Percentiles rank a stretch among this genome's conserved stretches.
Conservation (phyloP, 2,113 vertebrate species). For the Eolophus roseicapilla region DNA sequence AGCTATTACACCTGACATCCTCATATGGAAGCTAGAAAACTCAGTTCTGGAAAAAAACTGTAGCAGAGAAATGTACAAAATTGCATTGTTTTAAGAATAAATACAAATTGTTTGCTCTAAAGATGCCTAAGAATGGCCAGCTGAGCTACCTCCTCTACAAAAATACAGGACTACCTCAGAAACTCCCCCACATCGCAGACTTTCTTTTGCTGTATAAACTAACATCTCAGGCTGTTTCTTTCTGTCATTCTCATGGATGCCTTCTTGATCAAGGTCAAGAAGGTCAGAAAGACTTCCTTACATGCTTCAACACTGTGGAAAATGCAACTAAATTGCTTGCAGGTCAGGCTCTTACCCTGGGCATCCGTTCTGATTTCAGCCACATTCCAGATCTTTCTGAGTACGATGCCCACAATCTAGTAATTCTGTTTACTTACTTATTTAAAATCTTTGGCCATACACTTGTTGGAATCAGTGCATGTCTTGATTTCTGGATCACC, state of each 20-base stretch:
- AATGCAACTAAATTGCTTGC: neutral
- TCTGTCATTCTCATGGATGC: neutral
- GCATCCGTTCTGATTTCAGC: neutral
- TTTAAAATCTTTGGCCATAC: neutral
- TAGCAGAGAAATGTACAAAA: neutral
- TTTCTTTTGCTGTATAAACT: neutral
- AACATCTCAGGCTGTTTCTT: neutral
- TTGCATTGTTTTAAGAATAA: neutral
- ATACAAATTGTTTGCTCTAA: neutral
- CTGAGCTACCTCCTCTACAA: neutral
- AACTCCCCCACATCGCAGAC: neutral
- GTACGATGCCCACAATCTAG: neutral
- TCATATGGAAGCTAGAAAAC: constrained; percentile 3
- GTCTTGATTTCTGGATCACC: neutral
- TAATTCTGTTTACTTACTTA: neutral
- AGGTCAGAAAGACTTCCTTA: neutral
- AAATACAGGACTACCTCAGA: neutral
- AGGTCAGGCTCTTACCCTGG: neutral
- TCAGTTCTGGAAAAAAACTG: neutral
- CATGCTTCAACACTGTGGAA: neutral
- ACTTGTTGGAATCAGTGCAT: neutral
- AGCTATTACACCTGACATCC: constrained; percentile 8
- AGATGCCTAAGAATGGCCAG: neutral
- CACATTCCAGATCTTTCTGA: neutral
- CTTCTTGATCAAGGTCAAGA: neutral